Percentiles rank a stretch among this genome's conserved stretches.
These are phyloP conservation scores for Myotis davidii DNA, from an alignment of 2,113 vertebrate genomes.

Conservation along the genomic window DNA sequence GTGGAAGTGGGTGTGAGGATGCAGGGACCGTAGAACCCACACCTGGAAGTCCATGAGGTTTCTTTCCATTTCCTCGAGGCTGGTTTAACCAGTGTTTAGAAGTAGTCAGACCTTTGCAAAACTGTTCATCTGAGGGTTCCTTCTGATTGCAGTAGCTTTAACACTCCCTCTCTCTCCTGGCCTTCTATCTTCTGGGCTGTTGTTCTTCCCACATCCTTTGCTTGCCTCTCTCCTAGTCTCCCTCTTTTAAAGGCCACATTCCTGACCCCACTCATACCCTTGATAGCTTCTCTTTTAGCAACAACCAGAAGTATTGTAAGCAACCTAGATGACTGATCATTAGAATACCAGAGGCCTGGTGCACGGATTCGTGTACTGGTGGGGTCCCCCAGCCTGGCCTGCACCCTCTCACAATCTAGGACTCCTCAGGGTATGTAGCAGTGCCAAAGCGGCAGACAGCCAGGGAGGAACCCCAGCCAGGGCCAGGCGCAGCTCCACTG, in stretches of 20 bases:
- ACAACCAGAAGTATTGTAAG: not conserved
- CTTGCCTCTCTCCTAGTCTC: not conserved
- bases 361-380: too few relatives aligned
- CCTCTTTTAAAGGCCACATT: not conserved
- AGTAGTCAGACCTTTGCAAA: not conserved
- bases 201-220: not conserved
- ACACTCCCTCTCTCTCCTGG: not conserved
- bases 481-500: too few relatives aligned
- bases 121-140: not conserved
- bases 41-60: not conserved
- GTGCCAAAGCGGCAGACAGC: too few relatives aligned
- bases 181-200: not conserved
- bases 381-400: too few relatives aligned
- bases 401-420: too few relatives aligned
- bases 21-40: accelerated
- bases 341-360: not conserved
- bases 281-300: not conserved
- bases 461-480: too few relatives aligned
- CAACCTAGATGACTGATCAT: not conserved
- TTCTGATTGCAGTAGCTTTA: not conserved
- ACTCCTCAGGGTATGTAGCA: too few relatives aligned
- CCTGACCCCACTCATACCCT: not conserved
- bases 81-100: not conserved
- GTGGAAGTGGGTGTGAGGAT: not conserved
- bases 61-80: not conserved